Evolutionary conservation across 2,797 vertebrate species (phyloP).

Genomic region (Spheniscus humboldti): DNA sequence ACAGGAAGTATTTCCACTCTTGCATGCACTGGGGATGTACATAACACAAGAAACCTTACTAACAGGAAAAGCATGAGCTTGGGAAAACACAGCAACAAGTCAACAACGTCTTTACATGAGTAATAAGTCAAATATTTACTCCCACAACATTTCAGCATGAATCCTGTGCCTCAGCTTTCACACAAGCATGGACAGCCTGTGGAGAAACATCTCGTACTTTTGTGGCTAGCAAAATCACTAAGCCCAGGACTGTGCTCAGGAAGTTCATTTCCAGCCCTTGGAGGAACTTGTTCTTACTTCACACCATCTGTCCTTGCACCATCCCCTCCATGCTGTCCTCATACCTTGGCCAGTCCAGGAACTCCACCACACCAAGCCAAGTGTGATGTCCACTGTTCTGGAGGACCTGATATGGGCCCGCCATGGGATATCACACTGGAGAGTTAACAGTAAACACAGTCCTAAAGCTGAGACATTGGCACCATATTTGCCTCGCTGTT

Average conservation of each 20-base stretch:
- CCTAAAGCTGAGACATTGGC: neutral
- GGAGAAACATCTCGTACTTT: neutral
- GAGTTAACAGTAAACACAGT: neutral
- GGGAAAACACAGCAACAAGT: slow-evolving; percentile 48
- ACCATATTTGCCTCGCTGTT: neutral
- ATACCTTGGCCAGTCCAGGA: neutral
- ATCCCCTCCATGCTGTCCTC: neutral
- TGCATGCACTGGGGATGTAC: neutral
- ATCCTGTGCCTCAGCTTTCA: slow-evolving; percentile 22
- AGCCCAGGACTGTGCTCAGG: neutral
- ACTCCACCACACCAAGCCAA: rapidly evolving
- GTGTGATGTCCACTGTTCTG: neutral
- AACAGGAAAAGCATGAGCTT: slow-evolving; percentile 35
- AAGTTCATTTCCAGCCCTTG: slow-evolving; percentile 1
- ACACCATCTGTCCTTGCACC: neutral
- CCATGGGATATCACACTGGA: neutral
- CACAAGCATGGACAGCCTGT: slow-evolving; percentile 7
- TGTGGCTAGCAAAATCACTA: neutral
- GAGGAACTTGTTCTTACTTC: neutral
- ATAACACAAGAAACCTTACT: neutral
- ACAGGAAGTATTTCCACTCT: slow-evolving; percentile 28
- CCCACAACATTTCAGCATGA: slow-evolving; percentile 42
- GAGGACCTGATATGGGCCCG: neutral
- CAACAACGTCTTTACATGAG: slow-evolving; percentile 43
- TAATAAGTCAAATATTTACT: slow-evolving; percentile 46